phyloP scores from a whole-genome alignment of 2,888 invertebrate genomes.

The Prosapia bicincta region DNA sequence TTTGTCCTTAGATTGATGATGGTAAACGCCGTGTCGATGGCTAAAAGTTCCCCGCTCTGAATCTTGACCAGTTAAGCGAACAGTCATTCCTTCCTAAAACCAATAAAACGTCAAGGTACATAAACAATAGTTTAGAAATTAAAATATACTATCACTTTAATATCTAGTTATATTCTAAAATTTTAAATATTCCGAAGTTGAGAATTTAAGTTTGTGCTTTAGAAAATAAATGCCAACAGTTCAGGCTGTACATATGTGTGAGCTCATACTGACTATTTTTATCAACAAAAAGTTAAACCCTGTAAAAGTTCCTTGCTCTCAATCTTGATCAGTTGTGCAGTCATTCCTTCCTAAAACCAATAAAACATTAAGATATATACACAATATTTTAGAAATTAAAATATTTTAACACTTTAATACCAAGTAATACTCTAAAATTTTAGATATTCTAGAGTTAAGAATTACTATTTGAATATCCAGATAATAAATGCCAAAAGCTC shows the following conservation, averaged over 20 bases:
- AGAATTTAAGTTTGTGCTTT: no score
- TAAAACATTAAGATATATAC: no score
- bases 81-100: conserved; percentile 68
- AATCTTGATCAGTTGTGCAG: conserved; percentile 74
- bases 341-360: conserved; percentile 63
- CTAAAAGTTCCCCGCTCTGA: conserved; percentile 80
- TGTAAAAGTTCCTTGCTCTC: conserved; percentile 79
- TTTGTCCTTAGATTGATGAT: conserved; percentile 73
- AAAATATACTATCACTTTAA: neutral
- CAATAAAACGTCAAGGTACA: no score
- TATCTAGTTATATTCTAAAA: neutral
- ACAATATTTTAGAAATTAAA: neutral
- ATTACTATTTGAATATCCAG: no score
- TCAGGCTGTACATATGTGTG: no score
- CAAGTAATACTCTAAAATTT: neutral
- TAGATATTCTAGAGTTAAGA: neutral
- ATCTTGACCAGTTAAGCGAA: conserved; percentile 73
- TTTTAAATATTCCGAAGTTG: neutral
- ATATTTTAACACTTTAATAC: neutral
- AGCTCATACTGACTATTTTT: no score
- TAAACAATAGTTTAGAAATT: neutral
- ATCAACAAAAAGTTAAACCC: no score
- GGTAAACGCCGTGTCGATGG: conserved; percentile 74
- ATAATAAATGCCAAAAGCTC: no score
- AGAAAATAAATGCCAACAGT: no score